Evolutionary conservation across 2,797 vertebrate species (phyloP).

Genomic region (Lepilemur septentrionalis): DNA sequence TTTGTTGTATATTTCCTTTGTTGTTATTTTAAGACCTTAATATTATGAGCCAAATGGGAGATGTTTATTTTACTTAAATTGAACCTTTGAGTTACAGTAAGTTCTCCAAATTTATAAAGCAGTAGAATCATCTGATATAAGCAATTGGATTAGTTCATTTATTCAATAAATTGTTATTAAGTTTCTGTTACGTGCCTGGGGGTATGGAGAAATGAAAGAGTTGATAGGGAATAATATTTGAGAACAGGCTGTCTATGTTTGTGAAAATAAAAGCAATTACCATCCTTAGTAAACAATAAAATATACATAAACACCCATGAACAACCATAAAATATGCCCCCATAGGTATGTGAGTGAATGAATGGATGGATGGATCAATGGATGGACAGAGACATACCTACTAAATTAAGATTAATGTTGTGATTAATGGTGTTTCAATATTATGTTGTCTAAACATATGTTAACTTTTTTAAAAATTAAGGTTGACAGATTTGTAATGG

Average conservation of each 20-base stretch:
- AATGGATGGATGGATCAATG: not conserved
- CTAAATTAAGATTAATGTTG: slow-evolving; percentile 37
- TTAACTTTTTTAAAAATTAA: slow-evolving; percentile 75
- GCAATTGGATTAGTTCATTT: slow-evolving; percentile 34
- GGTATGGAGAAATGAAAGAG: not conserved
- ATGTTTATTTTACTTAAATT: slow-evolving; percentile 58
- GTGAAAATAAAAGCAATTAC: slow-evolving; percentile 33
- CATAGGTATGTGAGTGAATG: not conserved
- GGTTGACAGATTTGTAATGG: slow-evolving; percentile 89
- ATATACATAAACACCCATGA: not conserved
- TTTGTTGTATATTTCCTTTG: slow-evolving; percentile 46
- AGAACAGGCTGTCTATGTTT: not conserved
- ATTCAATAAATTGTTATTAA: slow-evolving; percentile 46
- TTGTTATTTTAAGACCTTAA: slow-evolving; percentile 51
- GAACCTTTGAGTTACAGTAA: slow-evolving; percentile 38
- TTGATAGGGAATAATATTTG: slow-evolving; percentile 9
- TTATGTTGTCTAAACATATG: slow-evolving; percentile 41
- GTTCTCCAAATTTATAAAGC: slow-evolving; percentile 26
- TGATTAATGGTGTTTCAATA: not conserved
- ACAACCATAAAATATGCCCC: not conserved
- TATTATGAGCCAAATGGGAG: slow-evolving; percentile 36
- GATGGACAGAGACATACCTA: not conserved
- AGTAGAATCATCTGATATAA: slow-evolving; percentile 17
- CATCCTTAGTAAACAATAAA: not conserved
- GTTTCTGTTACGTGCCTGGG: not conserved